Conservation (phyloP, 37 sponge, comb jelly and placozoan species). For the Lycopodina hypogea region DNA sequence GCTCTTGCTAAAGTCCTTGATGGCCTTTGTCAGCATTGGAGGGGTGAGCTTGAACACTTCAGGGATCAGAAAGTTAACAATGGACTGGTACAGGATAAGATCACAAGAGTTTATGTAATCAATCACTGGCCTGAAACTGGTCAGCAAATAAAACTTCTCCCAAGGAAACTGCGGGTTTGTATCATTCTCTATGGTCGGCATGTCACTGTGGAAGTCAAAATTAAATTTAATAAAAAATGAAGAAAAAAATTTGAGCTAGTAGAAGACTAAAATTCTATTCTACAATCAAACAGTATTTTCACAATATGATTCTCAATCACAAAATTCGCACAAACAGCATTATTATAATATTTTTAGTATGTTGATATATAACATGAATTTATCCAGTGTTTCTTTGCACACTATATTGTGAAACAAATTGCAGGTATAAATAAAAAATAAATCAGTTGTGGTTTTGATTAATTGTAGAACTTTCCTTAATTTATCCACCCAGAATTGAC, state of each 20-base stretch:
- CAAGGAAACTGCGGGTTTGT: constrained; percentile 51
- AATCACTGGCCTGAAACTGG: constrained; percentile 49
- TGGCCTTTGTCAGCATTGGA: constrained; percentile 91
- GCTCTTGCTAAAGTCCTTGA: constrained; percentile 96
- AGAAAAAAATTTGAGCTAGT: too few relatives aligned
- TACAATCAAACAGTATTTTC: too few relatives aligned
- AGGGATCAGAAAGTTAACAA: constrained; percentile 88
- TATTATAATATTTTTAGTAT: too few relatives aligned
- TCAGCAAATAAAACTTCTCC: constrained; percentile 65
- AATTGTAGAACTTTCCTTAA: constrained; percentile 25
- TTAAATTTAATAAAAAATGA: not conserved
- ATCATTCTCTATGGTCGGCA: constrained; percentile 37
- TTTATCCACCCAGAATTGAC: constrained; percentile 79
- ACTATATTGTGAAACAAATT: too few relatives aligned
- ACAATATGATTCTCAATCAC: too few relatives aligned
- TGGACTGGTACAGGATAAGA: constrained; percentile 92
- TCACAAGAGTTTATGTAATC: constrained; percentile 82
- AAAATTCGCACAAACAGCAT: too few relatives aligned
- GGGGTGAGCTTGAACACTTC: constrained; percentile 94
- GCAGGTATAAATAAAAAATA: too few relatives aligned
- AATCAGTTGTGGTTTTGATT: too few relatives aligned
- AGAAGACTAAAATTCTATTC: too few relatives aligned
- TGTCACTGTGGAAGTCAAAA: not conserved
- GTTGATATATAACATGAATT: too few relatives aligned
- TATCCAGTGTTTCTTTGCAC: too few relatives aligned